These are phyloP conservation scores for Brachycybe producta DNA, from an alignment of 2,888 invertebrate species.

Conservation along the genomic window DNA sequence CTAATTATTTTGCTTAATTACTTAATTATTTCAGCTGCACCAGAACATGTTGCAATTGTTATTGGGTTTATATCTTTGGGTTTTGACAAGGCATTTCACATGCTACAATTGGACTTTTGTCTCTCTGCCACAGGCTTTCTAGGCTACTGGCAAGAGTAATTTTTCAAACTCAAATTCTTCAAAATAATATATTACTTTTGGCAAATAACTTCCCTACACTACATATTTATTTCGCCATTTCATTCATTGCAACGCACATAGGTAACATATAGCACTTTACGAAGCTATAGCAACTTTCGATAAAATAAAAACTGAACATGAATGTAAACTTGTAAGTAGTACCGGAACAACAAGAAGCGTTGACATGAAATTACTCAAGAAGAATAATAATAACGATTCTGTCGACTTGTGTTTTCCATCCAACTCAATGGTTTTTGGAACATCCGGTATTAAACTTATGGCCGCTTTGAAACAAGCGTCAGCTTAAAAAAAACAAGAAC, in stretches of 20 bases:
- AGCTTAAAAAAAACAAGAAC: constrained; percentile 43
- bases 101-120: too few species aligned
- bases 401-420: constrained; percentile 61
- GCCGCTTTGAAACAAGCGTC: constrained; percentile 89
- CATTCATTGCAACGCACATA: too few species aligned
- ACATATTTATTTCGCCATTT: background rate
- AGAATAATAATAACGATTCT: constrained; percentile 41
- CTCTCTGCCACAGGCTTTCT: too few species aligned
- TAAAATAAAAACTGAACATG: background rate
- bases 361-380: constrained; percentile 58
- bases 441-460: constrained; percentile 61
- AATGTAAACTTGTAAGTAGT: constrained; percentile 33
- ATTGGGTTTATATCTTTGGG: too few species aligned
- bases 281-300: constrained; percentile 24
- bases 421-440: constrained; percentile 54
- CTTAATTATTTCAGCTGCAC: too few species aligned
- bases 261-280: constrained; percentile 27
- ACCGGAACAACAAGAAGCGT: constrained; percentile 70
- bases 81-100: too few species aligned
- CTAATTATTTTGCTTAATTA: too few species aligned
- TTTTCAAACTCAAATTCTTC: too few species aligned
- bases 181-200: too few species aligned
- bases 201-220: background rate
- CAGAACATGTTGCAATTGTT: too few species aligned
- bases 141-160: too few species aligned